Percentiles rank a stretch among this genome's conserved stretches.
phyloP scores from a whole-genome alignment of 2,797 vertebrate genomes.

The Sebastes steindachneri region DNA sequence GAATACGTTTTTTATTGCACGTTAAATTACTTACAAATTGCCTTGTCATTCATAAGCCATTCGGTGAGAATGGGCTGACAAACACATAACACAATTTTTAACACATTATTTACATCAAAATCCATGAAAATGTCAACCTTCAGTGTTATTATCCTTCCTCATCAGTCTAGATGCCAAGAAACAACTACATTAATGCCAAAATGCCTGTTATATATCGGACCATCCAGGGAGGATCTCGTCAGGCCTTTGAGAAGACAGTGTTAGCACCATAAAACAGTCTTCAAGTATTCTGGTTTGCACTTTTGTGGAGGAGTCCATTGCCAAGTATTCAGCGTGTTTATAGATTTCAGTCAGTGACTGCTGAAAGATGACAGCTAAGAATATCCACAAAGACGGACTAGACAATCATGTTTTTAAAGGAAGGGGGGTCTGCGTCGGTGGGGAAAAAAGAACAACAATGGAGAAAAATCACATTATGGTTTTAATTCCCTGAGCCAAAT shows the following conservation, averaged over 20 bases:
- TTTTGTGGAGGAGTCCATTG: constrained; percentile 40
- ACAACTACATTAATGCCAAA: not conserved
- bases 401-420: constrained; percentile 31
- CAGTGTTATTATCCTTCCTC: not conserved
- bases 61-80: not conserved
- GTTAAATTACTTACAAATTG: not conserved
- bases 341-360: constrained; percentile 46
- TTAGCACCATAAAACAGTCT: constrained; percentile 38
- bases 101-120: not conserved
- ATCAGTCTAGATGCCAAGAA: not conserved
- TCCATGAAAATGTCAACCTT: not conserved
- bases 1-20: not conserved
- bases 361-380: constrained; percentile 52
- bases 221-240: constrained; percentile 27
- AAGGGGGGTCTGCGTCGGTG: not conserved
- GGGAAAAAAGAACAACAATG: constrained; percentile 35
- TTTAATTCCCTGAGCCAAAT: constrained; percentile 48
- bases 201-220: not conserved
- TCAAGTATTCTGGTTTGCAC: constrained; percentile 39
- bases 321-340: constrained; percentile 53
- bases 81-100: not conserved
- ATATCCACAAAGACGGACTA: constrained; percentile 41
- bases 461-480: constrained; percentile 49
- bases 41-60: not conserved
- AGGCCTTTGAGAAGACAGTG: constrained; percentile 34